Conservation (phyloP, 2,113 vertebrate species). For the Pristiophorus japonicus region DNA sequence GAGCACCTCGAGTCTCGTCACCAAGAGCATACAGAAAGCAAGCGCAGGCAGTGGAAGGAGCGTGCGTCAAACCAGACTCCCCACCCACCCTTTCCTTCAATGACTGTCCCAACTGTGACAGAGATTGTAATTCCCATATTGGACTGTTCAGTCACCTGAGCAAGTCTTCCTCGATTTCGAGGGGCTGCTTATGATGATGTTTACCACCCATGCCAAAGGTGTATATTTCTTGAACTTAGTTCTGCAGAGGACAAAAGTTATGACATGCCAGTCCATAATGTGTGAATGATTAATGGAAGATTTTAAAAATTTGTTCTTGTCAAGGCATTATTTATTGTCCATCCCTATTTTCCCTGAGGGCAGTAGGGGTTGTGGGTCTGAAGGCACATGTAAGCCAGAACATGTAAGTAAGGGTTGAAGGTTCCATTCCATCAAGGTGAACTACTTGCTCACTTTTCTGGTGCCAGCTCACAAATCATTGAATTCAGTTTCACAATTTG, state of each 20-base stretch:
- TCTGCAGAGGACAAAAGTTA: not conserved
- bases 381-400: too few relatives aligned
- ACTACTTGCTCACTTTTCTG: not conserved
- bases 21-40: too few relatives aligned
- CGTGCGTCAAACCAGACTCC: too few relatives aligned
- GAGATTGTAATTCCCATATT: too few relatives aligned
- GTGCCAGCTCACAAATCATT: not conserved
- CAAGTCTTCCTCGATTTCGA: too few relatives aligned
- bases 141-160: too few relatives aligned
- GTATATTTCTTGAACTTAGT: not conserved
- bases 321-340: not conserved
- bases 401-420: not conserved
- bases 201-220: too few relatives aligned
- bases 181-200: too few relatives aligned
- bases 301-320: not conserved
- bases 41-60: too few relatives aligned
- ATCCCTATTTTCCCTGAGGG: not conserved
- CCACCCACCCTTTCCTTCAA: too few relatives aligned
- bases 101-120: too few relatives aligned
- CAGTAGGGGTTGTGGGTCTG: not conserved
- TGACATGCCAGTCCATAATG: not conserved
- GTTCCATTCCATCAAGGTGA: not conserved
- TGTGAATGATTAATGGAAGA: not conserved
- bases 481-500: not conserved
- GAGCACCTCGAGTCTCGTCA: too few relatives aligned